Percentiles rank a stretch among this genome's conserved stretches.
Conservation (phyloP, 64 coral and sea anemone genomes). For the Exaiptasia diaphana region DNA sequence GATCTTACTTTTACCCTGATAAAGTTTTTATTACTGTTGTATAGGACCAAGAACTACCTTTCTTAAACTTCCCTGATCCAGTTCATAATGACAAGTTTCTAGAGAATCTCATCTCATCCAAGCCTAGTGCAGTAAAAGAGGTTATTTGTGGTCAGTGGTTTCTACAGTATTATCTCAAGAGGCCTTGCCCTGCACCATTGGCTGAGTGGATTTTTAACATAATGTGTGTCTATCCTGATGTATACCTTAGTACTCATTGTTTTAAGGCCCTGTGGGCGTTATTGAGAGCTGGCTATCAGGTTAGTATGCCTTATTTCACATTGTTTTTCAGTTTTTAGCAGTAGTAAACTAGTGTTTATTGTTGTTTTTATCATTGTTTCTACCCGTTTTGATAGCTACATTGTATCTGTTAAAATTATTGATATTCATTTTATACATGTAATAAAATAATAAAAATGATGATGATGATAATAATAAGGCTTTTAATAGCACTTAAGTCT, state of each 20-base stretch:
- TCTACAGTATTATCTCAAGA: slow-evolving; percentile 69
- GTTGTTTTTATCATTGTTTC: too few relatives aligned
- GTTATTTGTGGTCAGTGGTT: slow-evolving; percentile 79
- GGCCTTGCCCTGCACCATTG: slow-evolving; percentile 56
- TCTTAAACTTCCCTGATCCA: slow-evolving; percentile 3
- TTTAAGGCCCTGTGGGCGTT: slow-evolving; percentile 73
- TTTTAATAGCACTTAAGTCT: too few relatives aligned
- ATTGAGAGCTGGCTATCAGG: slow-evolving; percentile 62
- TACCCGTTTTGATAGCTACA: too few relatives aligned
- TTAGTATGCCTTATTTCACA: too few relatives aligned
- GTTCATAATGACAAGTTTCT: slow-evolving; percentile 16
- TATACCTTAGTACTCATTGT: slow-evolving; percentile 37
- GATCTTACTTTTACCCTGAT: too few relatives aligned
- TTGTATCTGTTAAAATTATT: too few relatives aligned
- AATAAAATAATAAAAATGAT: too few relatives aligned
- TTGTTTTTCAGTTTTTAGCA: too few relatives aligned
- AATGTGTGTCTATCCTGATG: slow-evolving; percentile 69
- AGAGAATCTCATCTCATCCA: slow-evolving; percentile 23
- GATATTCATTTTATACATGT: too few relatives aligned
- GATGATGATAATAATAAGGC: too few relatives aligned
- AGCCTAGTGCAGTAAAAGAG: slow-evolving; percentile 39
- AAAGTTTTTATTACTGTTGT: not conserved
- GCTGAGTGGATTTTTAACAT: slow-evolving; percentile 80
- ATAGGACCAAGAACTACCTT: slow-evolving; percentile 33
- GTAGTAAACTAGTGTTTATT: too few relatives aligned